Percentiles rank a stretch among this genome's conserved stretches.
Conservation (phyloP, 2,888 invertebrate genomes). For the Heliconius hortense region DNA sequence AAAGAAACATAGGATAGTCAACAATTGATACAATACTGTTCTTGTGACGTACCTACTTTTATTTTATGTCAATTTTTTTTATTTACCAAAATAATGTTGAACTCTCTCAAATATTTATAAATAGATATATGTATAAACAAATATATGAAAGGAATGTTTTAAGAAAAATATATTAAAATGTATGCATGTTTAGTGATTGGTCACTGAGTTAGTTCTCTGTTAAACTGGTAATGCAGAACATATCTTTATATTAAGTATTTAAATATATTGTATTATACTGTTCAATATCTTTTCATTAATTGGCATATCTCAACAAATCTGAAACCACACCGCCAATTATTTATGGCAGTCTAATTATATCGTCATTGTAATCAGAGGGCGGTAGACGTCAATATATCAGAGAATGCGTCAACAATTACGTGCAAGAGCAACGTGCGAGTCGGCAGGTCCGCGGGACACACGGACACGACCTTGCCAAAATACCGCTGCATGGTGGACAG, state of each 20-base stretch:
- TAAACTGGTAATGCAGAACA: neutral
- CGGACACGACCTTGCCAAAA: constrained; percentile 53
- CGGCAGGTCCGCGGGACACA: constrained; percentile 44
- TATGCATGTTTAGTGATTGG: neutral
- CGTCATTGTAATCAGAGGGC: constrained; percentile 39
- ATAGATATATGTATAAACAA: neutral
- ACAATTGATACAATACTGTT: constrained; percentile 15
- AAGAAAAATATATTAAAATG: neutral
- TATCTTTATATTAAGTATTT: neutral
- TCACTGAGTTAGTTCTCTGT: neutral
- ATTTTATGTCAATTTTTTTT: neutral
- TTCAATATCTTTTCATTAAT: constrained; percentile 6
- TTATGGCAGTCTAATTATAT: constrained; percentile 38
- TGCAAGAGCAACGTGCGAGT: constrained; percentile 44
- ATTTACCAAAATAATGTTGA: neutral
- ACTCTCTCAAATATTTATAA: neutral
- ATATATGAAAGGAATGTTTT: neutral
- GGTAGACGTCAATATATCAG: constrained; percentile 48
- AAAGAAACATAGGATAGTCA: constrained; percentile 14
- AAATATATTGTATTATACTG: neutral
- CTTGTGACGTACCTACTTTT: neutral
- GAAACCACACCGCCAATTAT: constrained; percentile 28
- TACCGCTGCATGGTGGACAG: constrained; percentile 44
- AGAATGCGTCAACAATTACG: constrained; percentile 49
- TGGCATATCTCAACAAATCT: constrained; percentile 16